Evolutionary conservation across 2,888 invertebrate genomes (phyloP), one percentile per base, ranked within the genome.

Genomic region (Eueremaeus valkanovi): DNA sequence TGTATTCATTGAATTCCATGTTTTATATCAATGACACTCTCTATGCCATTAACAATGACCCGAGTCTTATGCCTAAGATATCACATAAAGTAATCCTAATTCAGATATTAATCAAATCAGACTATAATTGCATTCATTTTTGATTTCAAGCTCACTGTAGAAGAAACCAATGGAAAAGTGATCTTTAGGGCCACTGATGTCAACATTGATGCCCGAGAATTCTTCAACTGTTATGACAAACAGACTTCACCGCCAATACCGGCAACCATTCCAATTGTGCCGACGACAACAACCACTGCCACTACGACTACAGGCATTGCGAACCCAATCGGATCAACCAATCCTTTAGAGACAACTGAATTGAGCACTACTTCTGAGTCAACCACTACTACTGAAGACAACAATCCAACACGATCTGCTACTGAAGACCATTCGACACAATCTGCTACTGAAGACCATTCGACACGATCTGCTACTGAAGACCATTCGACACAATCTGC

Each of bases 171-270:
- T 18, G 36, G 36, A 5, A 8, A 5, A 36, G 36, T 11, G 6
- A 11, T 5, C 11, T 36, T 36, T 36, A n/a, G n/a, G n/a, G 36
- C 36, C 49, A 16, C 6, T n/a, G 18, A 8, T 18, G 18, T 55
- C 24, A 18, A 33, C 16, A 5, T 33, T 2, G 63, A 63, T 8
- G 63, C 63, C 11, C 11, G 63, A 33, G 11, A 29, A n/a, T 63
- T 63, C 63, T 63, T 63, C 63, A 16, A 63, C n/a, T 63, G 63
- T 63, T 55, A 55, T 18, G 63, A 33, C n/a, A 31, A 63, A 29
- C 11, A 11, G n/a, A 51, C 21, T n/a, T 16, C 18, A 13, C 45
- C 45, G 16, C 3, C 11, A 11, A 36, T 36, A 8, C 36, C 36
- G 5, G 6, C 45, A 18, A 18, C 45, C 16, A 18, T 18, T 11